phyloP scores from a whole-genome alignment of 2,113 vertebrate species.

The Glaucomys volans region DNA sequence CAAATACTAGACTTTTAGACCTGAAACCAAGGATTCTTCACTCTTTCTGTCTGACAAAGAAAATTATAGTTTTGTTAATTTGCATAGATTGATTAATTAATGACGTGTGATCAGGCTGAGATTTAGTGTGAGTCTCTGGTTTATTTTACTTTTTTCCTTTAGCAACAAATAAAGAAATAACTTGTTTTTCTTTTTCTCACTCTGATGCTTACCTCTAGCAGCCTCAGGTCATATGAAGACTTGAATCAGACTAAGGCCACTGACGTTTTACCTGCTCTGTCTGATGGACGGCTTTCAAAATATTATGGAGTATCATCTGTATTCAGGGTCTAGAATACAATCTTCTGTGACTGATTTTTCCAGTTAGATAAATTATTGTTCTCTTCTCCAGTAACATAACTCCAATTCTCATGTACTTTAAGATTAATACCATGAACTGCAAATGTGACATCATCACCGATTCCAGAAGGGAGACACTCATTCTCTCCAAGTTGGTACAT shows the following conservation, averaged over 20 bases:
- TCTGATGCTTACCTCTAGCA: not conserved
- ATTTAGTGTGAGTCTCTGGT: not conserved
- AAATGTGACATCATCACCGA: not conserved
- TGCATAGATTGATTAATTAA: not conserved
- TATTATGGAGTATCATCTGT: not conserved
- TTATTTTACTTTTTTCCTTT: not conserved
- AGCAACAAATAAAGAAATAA: not conserved
- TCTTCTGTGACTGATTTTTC: not conserved
- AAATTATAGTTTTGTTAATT: not conserved
- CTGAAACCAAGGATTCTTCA: not conserved
- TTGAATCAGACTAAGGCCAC: not conserved
- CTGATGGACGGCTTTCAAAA: not conserved
- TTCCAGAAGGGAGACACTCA: not conserved
- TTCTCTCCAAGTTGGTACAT: not conserved
- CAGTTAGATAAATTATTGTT: not conserved
- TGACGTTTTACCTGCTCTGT: not conserved
- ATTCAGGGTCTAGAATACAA: not conserved
- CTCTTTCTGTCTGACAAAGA: not conserved
- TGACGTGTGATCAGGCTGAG: not conserved
- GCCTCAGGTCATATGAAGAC: not conserved
- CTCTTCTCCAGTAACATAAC: not conserved
- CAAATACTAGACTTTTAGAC: not conserved
- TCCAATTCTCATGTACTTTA: not conserved
- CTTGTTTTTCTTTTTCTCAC: not conserved
- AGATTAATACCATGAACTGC: too few relatives aligned